These are phyloP conservation scores for Unio delphinus DNA, from an alignment of 2,888 invertebrate genomes.

Conservation along the genomic window DNA sequence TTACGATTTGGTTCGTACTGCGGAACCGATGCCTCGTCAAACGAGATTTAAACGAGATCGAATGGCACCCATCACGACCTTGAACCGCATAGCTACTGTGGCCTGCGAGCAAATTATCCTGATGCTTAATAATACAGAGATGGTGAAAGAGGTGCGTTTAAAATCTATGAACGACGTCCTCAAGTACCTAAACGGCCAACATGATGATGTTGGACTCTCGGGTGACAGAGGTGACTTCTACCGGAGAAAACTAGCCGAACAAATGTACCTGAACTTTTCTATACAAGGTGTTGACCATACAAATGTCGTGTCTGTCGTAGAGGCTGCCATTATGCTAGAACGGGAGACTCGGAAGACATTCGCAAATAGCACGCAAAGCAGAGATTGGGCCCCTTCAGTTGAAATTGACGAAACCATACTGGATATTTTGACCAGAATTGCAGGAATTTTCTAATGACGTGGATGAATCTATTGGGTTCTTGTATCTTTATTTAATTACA, in stretches of 20 bases:
- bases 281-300: constrained; percentile 55
- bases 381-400: constrained; percentile 44
- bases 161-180: constrained; percentile 49
- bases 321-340: constrained; percentile 51
- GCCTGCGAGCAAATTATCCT: constrained; percentile 56
- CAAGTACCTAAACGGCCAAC: constrained; percentile 51
- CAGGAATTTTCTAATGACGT: constrained; percentile 43
- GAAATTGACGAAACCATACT: constrained; percentile 53
- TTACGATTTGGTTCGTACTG: constrained; percentile 34
- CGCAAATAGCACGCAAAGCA: constrained; percentile 27
- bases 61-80: constrained; percentile 37
- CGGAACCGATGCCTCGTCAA: constrained; percentile 17
- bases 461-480: too few relatives aligned
- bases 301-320: constrained; percentile 53
- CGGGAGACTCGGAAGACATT: constrained; percentile 44
- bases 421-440: constrained; percentile 56
- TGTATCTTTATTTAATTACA: too few relatives aligned
- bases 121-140: constrained; percentile 58
- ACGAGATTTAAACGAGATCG: constrained; percentile 36
- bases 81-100: constrained; percentile 53
- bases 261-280: constrained; percentile 54
- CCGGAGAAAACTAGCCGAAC: constrained; percentile 59
- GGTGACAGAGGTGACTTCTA: constrained; percentile 65
- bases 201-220: constrained; percentile 54
- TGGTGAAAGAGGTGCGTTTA: constrained; percentile 51